These are phyloP conservation scores for Camarhynchus parvulus DNA, from an alignment of 2,113 vertebrate genomes.

Conservation along the genomic window DNA sequence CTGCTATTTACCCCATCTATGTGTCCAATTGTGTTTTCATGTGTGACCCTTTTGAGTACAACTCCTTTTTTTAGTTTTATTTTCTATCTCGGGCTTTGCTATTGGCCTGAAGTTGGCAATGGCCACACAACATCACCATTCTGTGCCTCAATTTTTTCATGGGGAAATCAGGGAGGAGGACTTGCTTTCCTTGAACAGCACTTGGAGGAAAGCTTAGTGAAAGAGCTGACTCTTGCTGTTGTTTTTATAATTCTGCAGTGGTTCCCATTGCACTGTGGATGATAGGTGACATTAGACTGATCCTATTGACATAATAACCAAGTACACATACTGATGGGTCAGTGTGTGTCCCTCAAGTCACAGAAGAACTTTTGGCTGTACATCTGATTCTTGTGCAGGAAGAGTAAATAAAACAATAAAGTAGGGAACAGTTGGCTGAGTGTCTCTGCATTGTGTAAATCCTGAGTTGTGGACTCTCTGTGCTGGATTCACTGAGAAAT, in stretches of 20 bases:
- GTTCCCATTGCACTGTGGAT: background rate
- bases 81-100: background rate
- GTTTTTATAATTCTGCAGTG: background rate
- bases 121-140: background rate
- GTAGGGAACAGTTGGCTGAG: background rate
- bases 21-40: background rate
- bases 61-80: background rate
- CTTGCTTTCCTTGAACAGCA: background rate
- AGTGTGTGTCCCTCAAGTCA: background rate
- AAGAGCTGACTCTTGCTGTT: background rate
- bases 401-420: background rate
- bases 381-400: background rate
- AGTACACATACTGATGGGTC: background rate
- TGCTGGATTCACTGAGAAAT: background rate
- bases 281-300: background rate
- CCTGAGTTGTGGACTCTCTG: background rate
- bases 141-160: background rate
- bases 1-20: background rate
- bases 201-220: background rate
- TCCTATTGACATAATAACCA: background rate
- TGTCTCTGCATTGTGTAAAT: background rate
- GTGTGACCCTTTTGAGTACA: background rate
- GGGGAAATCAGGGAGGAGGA: background rate
- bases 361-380: background rate
- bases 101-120: background rate